Base-by-base conservation (phyloP, 2,888 invertebrate species). In the Masnerella sp. region DNA sequence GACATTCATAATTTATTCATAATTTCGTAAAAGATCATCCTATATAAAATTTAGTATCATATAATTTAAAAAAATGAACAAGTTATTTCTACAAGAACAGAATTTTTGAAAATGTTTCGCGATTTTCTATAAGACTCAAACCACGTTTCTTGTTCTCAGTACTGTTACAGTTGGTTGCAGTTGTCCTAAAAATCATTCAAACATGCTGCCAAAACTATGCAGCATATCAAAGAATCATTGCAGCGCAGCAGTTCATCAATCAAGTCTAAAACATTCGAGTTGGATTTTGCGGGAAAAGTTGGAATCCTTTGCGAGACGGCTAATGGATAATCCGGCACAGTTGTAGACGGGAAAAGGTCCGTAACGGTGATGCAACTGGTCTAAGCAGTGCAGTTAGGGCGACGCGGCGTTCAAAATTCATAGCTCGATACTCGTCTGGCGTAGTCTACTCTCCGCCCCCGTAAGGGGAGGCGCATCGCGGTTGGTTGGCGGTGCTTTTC, bases 401-500 rank as follows among this genome's bases (percentile, higher is more conserved):
- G 30, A 54, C 11, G 36, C 8, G 38, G 36, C 42, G 67, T 67
- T 67, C 56, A 73, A 67, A 56, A 67, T 73, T 65, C 65, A 65
- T 67, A 61, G 72, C 65, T 49, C 30, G 54, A 52, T 52, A 51
- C 30, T 56, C 22, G 32, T 36, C 28, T 62, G 28, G 5, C 30
- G 45, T 11, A 2, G 18, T 17, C 43, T 32, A 67, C 56, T 51
- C 73, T 73, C 62, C 56, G 62, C 67, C 68, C 68, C 32, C 40
- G 15, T 14, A 52, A 47, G 40, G 64, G 56, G 62, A 61, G 75
- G 45, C 45, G 79, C 77, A 80, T 81, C 82, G 81, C 78, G 82
- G 84, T 82, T 83, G 83, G 84, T 82, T 83, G 84, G 76, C 62
- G 79, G 82, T 83, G 85, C 87, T 86, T 84, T 85, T 85, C 85